Percentiles rank a stretch among this genome's conserved stretches.
Evolutionary conservation across 2,797 vertebrate genomes (phyloP).

Genomic region (Natrix natrix): DNA sequence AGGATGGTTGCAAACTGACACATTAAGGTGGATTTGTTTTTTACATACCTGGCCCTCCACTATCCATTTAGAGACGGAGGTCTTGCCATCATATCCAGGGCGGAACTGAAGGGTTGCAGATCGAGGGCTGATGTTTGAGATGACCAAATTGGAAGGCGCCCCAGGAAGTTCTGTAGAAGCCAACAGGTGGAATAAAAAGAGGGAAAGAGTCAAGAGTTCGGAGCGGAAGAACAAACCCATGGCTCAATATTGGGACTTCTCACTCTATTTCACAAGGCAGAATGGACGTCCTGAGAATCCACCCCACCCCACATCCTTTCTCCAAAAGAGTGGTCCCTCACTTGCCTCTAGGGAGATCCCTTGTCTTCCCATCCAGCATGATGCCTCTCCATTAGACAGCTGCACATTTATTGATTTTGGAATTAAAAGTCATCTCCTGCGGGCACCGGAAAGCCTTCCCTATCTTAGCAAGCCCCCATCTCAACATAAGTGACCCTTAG

Average conservation of each 20-base stretch:
- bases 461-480: background rate
- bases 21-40: background rate
- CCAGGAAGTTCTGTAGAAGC: slow-evolving; percentile 85
- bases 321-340: background rate
- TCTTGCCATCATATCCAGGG: slow-evolving; percentile 89
- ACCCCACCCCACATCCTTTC: background rate
- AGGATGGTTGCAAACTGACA: background rate
- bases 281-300: background rate
- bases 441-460: accelerated
- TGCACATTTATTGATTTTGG: background rate
- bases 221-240: background rate
- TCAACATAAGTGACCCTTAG: background rate
- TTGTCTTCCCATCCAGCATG: no score
- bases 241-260: background rate
- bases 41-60: slow-evolving; percentile 86
- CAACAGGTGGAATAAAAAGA: background rate
- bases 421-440: background rate
- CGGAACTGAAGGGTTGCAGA: slow-evolving; percentile 88
- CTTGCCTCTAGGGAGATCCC: background rate
- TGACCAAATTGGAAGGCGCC: slow-evolving; percentile 88
- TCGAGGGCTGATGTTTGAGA: slow-evolving; percentile 95
- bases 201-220: background rate
- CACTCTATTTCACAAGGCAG: background rate
- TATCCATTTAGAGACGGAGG: slow-evolving; percentile 87
- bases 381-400: background rate